Evolutionary conservation across 2,888 invertebrate species (phyloP).

Genomic region (Acanthopleura granulata): DNA sequence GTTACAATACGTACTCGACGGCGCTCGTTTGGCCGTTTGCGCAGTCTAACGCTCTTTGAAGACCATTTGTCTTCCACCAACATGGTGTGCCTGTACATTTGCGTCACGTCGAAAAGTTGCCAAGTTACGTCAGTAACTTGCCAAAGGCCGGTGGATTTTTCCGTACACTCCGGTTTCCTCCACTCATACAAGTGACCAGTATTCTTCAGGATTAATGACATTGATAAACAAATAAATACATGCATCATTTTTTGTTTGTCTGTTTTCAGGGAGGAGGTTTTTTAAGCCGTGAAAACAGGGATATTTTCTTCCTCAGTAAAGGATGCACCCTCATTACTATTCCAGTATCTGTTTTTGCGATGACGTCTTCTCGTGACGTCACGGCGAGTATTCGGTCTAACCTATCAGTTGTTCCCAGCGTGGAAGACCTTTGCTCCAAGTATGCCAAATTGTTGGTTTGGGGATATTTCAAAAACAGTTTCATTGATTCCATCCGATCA

Average conservation of each 20-base stretch:
- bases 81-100: too few relatives aligned
- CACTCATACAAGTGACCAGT: too few relatives aligned
- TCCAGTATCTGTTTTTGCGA: not conserved
- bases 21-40: too few relatives aligned
- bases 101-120: too few relatives aligned
- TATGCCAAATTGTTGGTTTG: not conserved
- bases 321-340: not conserved
- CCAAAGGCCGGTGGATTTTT: too few relatives aligned
- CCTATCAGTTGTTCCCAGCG: not conserved
- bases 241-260: not conserved
- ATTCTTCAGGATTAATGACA: too few relatives aligned
- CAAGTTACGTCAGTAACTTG: too few relatives aligned
- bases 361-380: not conserved
- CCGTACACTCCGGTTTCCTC: too few relatives aligned
- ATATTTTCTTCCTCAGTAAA: not conserved
- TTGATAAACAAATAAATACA: too few relatives aligned
- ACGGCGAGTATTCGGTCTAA: not conserved
- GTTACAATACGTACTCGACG: too few relatives aligned
- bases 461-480: not conserved
- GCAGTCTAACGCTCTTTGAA: too few relatives aligned
- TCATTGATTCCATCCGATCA: not conserved
- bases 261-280: not conserved
- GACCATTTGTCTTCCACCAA: too few relatives aligned
- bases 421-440: not conserved
- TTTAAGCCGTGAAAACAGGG: not conserved